Percentiles rank a stretch among this genome's conserved stretches.
These are phyloP conservation scores for Bombus difficillimus DNA, from an alignment of 1,140 invertebrate genomes.

Conservation along the genomic window DNA sequence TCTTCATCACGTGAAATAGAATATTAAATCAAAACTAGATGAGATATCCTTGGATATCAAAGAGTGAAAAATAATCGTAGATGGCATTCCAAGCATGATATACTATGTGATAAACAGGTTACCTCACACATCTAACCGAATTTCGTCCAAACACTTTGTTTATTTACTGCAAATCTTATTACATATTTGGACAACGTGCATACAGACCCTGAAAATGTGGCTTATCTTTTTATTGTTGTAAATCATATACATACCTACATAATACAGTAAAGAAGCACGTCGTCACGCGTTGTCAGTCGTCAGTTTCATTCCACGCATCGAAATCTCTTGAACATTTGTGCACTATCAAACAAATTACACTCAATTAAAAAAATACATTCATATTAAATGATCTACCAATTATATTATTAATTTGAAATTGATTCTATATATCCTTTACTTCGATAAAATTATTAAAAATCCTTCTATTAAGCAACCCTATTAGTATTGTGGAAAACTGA, in stretches of 20 bases:
- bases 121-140: neutral
- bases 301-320: too few species aligned
- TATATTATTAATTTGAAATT: too few species aligned
- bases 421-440: too few species aligned
- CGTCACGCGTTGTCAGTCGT: neutral
- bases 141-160: conserved; percentile 3
- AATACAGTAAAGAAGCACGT: neutral
- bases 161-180: neutral
- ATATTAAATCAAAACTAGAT: neutral
- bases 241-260: conserved; percentile 9
- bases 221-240: neutral
- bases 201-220: conserved; percentile 2
- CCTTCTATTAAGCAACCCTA: too few species aligned
- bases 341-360: too few species aligned
- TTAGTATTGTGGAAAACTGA: too few species aligned
- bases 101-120: conserved; percentile 19
- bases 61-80: neutral
- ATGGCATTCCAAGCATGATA: neutral
- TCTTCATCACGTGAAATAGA: neutral
- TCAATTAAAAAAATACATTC: too few species aligned
- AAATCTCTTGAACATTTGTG: too few species aligned
- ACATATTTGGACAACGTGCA: conserved; percentile 30
- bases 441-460: too few species aligned
- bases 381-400: too few species aligned
- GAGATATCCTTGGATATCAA: neutral